Evolutionary conservation across 2,113 vertebrate species (phyloP).

Genomic region (Microcebus murinus): DNA sequence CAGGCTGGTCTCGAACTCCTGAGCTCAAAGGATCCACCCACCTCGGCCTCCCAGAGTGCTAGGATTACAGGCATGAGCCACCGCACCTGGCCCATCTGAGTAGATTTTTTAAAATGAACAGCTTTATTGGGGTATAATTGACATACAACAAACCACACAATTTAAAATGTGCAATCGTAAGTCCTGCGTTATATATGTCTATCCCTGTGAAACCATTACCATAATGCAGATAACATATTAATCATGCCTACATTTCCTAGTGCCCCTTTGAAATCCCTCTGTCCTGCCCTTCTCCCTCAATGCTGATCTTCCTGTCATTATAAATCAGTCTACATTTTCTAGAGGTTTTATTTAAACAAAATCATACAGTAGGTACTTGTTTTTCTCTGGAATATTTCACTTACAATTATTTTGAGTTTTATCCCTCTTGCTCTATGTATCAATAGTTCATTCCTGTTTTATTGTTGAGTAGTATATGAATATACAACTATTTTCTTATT

Average conservation of each 20-base stretch:
- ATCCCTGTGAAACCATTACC: background rate
- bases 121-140: background rate
- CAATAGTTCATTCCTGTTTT: background rate
- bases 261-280: background rate
- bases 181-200: background rate
- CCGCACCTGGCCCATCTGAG: background rate
- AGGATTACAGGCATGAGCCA: no score
- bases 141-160: background rate
- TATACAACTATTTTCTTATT: background rate
- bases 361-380: background rate
- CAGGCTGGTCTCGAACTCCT: no score
- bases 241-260: background rate
- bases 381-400: constrained; percentile 12
- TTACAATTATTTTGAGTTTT: constrained; percentile 13
- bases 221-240: background rate
- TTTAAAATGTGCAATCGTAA: background rate
- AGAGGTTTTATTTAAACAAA: constrained; percentile 26
- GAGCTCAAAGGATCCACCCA: no score
- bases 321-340: constrained; percentile 31
- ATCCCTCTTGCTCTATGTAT: background rate
- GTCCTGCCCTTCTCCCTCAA: background rate
- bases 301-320: constrained; percentile 14
- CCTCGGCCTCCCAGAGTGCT: no score
- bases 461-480: background rate
- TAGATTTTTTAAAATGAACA: constrained; percentile 13